Percentiles rank a stretch among this genome's conserved stretches.
Evolutionary conservation across 2,797 vertebrate species (phyloP).

Genomic region (Chiloscyllium punctatum): DNA sequence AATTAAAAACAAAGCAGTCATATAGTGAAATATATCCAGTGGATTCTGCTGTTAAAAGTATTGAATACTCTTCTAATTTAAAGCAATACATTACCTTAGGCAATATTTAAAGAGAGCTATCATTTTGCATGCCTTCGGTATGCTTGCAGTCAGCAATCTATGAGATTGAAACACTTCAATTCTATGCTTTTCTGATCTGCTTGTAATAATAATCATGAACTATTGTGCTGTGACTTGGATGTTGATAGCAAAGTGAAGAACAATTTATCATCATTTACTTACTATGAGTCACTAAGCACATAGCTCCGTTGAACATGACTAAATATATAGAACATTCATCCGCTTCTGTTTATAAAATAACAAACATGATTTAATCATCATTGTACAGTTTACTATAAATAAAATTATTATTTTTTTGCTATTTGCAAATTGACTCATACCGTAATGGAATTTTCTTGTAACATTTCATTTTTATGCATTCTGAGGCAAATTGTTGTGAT

Average conservation of each 20-base stretch:
- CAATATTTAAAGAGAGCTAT: conserved; percentile 46
- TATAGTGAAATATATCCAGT: neutral
- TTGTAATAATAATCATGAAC: conserved; percentile 97
- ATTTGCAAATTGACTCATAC: neutral
- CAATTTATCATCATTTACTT: conserved; percentile 90
- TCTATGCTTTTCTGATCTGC: conserved; percentile 76
- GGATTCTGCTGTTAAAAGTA: neutral
- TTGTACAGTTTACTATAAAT: conserved; percentile 99
- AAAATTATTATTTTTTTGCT: conserved; percentile 88
- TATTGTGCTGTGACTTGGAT: conserved; percentile 99
- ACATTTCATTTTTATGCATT: neutral
- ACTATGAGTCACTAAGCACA: conserved; percentile 99
- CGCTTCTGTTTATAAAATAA: conserved; percentile 99
- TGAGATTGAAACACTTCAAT: conserved; percentile 80
- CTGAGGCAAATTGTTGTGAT: neutral
- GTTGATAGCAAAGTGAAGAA: conserved; percentile 97
- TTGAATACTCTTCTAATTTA: neutral
- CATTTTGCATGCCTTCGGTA: conserved; percentile 61
- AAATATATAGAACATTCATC: conserved; percentile 98
- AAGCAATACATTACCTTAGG: conserved; percentile 40
- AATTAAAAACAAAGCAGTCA: conserved; percentile 1
- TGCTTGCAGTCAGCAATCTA: conserved; percentile 66
- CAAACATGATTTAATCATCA: conserved; percentile 99
- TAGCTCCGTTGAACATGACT: conserved; percentile 98
- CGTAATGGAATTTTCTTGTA: neutral